These are phyloP conservation scores for Atherinomorus stipes DNA, from an alignment of 2,113 vertebrate species.

Conservation along the genomic window DNA sequence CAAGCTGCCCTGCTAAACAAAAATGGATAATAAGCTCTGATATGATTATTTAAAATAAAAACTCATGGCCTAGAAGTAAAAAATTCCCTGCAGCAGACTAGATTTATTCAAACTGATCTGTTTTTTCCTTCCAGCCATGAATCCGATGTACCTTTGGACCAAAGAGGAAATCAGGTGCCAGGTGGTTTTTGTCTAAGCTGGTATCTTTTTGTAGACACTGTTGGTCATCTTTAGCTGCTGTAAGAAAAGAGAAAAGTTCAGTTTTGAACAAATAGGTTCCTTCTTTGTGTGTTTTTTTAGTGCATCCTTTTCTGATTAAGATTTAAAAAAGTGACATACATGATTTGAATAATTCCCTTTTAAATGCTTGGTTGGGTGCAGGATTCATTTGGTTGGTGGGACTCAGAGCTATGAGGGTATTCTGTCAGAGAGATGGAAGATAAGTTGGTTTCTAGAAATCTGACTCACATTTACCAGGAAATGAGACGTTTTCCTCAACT, in stretches of 20 bases:
- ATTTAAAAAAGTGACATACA: neutral
- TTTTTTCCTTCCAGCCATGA: no score
- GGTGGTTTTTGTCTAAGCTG: neutral
- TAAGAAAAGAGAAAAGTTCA: neutral
- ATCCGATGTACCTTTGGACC: neutral
- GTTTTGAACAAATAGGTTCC: neutral
- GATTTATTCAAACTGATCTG: no score
- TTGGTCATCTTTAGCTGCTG: neutral
- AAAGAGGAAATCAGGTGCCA: neutral
- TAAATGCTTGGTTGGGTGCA: no score
- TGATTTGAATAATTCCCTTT: neutral
- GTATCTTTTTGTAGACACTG: neutral
- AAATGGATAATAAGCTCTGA: neutral
- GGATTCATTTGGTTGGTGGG: no score
- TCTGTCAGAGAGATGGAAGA: constrained; percentile 19
- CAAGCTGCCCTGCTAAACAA: neutral
- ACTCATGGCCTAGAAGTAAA: no score
- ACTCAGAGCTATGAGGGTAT: neutral
- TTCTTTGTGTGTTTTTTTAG: neutral
- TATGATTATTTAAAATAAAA: no score
- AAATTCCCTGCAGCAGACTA: no score
- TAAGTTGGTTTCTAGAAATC: no score
- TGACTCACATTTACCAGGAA: neutral
- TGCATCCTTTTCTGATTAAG: no score
- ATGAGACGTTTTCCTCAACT: neutral